These are phyloP conservation scores for Emydura subglobosa DNA, from an alignment of 2,113 vertebrate species.

Conservation along the genomic window DNA sequence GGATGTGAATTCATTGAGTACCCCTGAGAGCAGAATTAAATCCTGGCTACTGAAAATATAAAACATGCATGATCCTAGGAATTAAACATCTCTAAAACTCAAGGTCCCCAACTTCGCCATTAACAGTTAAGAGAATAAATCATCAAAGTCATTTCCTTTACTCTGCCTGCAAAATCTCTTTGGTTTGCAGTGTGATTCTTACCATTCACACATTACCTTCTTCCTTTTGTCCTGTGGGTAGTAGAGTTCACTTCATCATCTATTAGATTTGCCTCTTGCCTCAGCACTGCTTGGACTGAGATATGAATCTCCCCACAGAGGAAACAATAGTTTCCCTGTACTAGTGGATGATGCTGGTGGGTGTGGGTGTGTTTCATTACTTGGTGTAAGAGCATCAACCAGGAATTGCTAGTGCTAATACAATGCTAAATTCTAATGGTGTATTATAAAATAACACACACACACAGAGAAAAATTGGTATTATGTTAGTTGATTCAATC, in stretches of 20 bases:
- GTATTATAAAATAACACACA: not conserved
- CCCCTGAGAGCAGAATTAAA: not conserved
- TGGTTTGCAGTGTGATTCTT: conserved; percentile 11
- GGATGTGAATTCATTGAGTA: not conserved
- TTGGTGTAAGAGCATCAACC: conserved; percentile 56
- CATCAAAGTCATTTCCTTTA: conserved; percentile 54
- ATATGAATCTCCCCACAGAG: conserved; percentile 38
- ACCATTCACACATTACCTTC: conserved; percentile 50
- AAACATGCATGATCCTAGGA: conserved; percentile 13
- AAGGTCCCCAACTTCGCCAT: conserved; percentile 55
- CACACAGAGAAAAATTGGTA: not conserved
- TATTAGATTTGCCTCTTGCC: conserved; percentile 63
- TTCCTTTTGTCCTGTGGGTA: conserved; percentile 69
- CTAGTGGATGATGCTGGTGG: conserved; percentile 2
- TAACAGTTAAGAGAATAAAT: conserved; percentile 8
- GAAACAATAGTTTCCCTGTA: not conserved
- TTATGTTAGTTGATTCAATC: not conserved
- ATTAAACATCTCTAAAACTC: conserved; percentile 47
- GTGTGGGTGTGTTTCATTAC: conserved; percentile 29
- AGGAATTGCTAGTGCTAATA: not conserved
- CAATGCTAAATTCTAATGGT: not conserved
- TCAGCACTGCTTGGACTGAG: not conserved
- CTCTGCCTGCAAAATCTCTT: conserved; percentile 17
- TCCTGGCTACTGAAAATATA: conserved; percentile 8
- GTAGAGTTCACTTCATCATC: conserved; percentile 62